Evolutionary conservation across 2,888 invertebrate genomes (phyloP), one percentile per base, ranked within the genome.

Genomic region (Diabrotica balteata): DNA sequence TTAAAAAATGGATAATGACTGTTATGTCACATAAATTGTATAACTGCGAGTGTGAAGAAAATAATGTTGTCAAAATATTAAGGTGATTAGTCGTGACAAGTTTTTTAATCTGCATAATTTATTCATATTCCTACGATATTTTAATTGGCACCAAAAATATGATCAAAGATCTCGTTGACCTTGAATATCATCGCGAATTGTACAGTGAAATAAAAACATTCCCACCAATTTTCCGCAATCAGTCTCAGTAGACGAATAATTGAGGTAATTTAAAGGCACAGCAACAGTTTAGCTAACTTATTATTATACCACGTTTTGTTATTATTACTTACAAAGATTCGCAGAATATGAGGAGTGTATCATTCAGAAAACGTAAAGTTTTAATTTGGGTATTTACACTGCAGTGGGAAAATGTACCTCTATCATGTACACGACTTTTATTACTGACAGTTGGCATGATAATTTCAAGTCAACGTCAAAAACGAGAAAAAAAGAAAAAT

Each of bases 221-320:
- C 62, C 62, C 62, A 63, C 54, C 62, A 63, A 63, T 63, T 63
- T 63, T 49, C 62, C 62, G 22, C 62, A 63, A 63, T 63, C 57
- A 63, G 45, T 50, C 55, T 63, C 63, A 45, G 49, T 47, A 57
- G 57, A 57, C 63, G 61, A 46, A 61, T 63, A 63, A 63, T 63
- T 63, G 57, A 50, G 63, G 57, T 63, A 63, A 63, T 63, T 63
- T 63, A 9, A 57, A 63, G 57, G 63, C 50, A 63, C 49, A 57
- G 45, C 17, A 57, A 54, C 63, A 47, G 63, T 57, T 63, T 63
- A 63, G 50, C 49, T 42, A 63, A 54, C 63, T 57, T 63, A 57
- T 45, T 57, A 57, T 57, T 57, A 57, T 57, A 45, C 44, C 55
- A 57, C 8, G 45, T 57, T 57, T 57, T 57, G 6, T 57, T 57